These are phyloP conservation scores for Benitochromis conjunctus DNA, from an alignment of 2,113 vertebrate species.

Conservation along the genomic window DNA sequence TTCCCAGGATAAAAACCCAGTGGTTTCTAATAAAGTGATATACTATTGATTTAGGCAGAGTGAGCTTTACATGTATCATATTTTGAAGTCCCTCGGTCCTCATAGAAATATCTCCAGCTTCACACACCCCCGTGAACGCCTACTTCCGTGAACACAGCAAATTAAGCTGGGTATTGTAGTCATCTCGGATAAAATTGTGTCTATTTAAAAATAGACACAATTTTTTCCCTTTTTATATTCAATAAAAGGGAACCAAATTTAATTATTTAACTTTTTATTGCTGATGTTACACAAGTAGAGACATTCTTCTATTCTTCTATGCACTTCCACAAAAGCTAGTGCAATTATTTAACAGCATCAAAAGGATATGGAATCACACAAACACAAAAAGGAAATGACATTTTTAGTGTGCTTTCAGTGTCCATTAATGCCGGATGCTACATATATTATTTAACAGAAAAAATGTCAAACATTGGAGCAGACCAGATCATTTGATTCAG, in stretches of 20 bases:
- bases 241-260: not conserved
- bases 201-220: too few relatives aligned
- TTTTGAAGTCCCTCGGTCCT: not conserved
- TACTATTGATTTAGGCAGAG: rapidly evolving
- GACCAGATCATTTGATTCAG: conserved; percentile 76
- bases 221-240: too few relatives aligned
- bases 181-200: not conserved
- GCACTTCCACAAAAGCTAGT: not conserved
- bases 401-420: not conserved
- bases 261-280: not conserved
- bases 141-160: not conserved
- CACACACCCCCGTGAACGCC: not conserved
- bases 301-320: not conserved
- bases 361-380: not conserved
- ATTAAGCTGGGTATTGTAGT: not conserved
- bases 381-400: not conserved
- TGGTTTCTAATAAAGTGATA: not conserved
- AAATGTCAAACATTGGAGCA: conserved; percentile 81
- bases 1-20: rapidly evolving
- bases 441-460: not conserved
- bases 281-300: not conserved
- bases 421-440: not conserved
- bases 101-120: not conserved
- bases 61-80: not conserved
- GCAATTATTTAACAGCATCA: not conserved